Conservation (phyloP, 2,888 invertebrate genomes). For the Meiosimyza platycephala region DNA sequence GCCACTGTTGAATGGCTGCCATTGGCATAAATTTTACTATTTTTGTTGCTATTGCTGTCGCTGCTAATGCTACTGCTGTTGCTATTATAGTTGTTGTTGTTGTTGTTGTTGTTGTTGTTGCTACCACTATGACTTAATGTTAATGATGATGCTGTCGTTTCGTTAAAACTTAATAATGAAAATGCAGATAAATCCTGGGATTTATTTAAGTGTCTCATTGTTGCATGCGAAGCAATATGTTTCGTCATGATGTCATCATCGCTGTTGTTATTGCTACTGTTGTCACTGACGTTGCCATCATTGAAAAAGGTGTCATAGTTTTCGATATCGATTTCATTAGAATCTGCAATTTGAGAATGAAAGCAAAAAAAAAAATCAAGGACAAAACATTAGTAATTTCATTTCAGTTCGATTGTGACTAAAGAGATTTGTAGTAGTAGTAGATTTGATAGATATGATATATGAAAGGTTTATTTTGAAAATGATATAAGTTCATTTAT, state of each 20-base stretch:
- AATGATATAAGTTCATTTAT: too few species aligned
- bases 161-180: conserved; percentile 55
- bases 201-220: conserved; percentile 38
- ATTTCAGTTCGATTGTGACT: too few species aligned
- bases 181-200: conserved; percentile 52
- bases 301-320: conserved; percentile 26
- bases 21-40: conserved; percentile 32
- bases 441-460: neutral
- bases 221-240: conserved; percentile 45
- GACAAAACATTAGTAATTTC: too few species aligned
- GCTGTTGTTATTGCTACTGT: conserved; percentile 40
- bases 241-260: conserved; percentile 47
- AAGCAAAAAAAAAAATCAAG: conserved; percentile 29
- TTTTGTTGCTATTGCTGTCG: conserved; percentile 23
- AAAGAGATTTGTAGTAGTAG: too few species aligned
- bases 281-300: conserved; percentile 41
- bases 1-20: conserved; percentile 40
- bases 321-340: conserved; percentile 58
- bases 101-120: conserved; percentile 19
- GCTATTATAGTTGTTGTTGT: conserved; percentile 35
- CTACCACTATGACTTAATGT: conserved; percentile 31
- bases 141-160: conserved; percentile 44
- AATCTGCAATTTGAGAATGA: conserved; percentile 47
- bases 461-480: too few species aligned
- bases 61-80: conserved; percentile 35